Base-by-base conservation (phyloP, 2,797 vertebrate species). In the Morus bassanus region DNA sequence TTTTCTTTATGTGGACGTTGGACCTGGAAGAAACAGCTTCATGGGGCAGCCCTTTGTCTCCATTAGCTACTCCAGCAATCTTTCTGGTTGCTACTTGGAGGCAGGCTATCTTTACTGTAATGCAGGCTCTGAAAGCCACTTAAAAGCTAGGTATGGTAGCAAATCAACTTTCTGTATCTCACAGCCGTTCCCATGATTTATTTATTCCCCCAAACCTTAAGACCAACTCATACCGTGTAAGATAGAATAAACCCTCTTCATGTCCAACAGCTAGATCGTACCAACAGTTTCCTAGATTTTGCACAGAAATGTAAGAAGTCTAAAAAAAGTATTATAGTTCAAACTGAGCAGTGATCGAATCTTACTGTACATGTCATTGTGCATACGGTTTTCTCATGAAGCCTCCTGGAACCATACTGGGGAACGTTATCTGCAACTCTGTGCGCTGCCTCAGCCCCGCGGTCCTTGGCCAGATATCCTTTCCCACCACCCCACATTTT, bases 241-340 rank as follows among this genome's bases (percentile, higher is more conserved):
- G 17, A 65, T 2, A 33, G 13, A 91, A 19, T n/a, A 85, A 70
- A 46, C 19, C 19, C 48, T 63, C 41, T n/a, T 69, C 18, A 24
- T 2, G 13, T 56, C 31, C 51, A 75, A 60, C 9, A 76, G 27
- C 10, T 33, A 10, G 18, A 59, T 9, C 39, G 65, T 6, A 89
- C 9, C 33, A 88, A 64, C 3, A 17, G 51, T 11, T 63, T 43
- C 14, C n/a, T 17, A 51, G 7, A 53, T 33, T 76, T 50, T 46
- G 28, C 2, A 1, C 12, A n/a, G 3, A 56, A 65, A 56, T 0
- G 0, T 17, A 50, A 57, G 5, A 67, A 87, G 22, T 39, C 7
- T n/a, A 43, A 61, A 61, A 59, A 12, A 48, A 4, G 5, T 46
- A 50, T 16, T 43, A 18, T 3, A 45, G 33, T 27, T 54, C 59